A percentile compares a stretch with the other conserved stretches of the same genome.
Conservation (phyloP, 2,113 vertebrate species). For the Hippolais icterina region DNA sequence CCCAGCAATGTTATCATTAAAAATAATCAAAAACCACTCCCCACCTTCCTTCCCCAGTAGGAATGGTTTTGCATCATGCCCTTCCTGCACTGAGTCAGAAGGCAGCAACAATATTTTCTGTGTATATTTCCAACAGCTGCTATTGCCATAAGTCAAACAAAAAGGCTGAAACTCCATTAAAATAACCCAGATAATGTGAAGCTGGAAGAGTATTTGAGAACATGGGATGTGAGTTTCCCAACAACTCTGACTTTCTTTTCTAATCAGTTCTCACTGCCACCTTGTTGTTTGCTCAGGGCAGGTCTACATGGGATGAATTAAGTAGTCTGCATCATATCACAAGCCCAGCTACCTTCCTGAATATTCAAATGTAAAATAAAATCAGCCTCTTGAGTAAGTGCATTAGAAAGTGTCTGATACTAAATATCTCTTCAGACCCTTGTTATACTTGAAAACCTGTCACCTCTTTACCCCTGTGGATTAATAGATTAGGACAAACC, state of each 20-base stretch:
- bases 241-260: not conserved
- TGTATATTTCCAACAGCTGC: constrained; percentile 29
- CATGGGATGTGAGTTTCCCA: not conserved
- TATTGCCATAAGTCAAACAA: not conserved
- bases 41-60: constrained; percentile 43
- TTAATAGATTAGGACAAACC: not conserved
- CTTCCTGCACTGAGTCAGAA: constrained; percentile 38
- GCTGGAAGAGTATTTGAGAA: not conserved
- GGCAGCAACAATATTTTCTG: constrained; percentile 5
- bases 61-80: constrained; percentile 41
- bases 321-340: not conserved
- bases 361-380: not conserved
- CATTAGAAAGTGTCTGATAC: not conserved
- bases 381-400: not conserved
- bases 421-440: not conserved
- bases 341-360: not conserved
- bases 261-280: not conserved
- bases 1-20: constrained; percentile 31
- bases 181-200: not conserved
- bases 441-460: not conserved
- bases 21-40: constrained; percentile 37
- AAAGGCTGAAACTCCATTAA: not conserved
- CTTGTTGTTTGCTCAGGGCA: not conserved
- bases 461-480: not conserved
- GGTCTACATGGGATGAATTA: not conserved